Conservation (phyloP, 2,113 vertebrate species). For the Machaerirhynchus nigripectus region DNA sequence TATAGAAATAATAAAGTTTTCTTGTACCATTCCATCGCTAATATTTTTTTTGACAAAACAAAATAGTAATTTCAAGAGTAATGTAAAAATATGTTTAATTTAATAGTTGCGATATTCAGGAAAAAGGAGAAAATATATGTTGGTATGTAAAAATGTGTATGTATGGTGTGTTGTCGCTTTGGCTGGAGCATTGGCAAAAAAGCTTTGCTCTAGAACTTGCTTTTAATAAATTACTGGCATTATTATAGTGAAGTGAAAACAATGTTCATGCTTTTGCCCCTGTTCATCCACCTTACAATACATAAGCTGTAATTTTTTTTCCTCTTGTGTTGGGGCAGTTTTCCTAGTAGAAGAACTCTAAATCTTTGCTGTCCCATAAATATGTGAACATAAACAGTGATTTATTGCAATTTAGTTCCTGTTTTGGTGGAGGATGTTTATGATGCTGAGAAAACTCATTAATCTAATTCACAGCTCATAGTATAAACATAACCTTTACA, state of each 20-base stretch:
- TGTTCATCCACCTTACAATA: conserved; percentile 49
- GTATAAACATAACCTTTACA: conserved; percentile 80
- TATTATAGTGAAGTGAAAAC: conserved; percentile 46
- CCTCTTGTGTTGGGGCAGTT: conserved; percentile 57
- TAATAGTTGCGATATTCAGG: conserved; percentile 24
- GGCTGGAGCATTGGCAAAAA: conserved; percentile 9
- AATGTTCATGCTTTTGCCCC: conserved; percentile 7
- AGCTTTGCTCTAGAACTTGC: conserved; percentile 9
- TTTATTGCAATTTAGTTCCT: conserved; percentile 78
- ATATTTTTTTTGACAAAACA: background rate
- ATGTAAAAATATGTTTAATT: background rate
- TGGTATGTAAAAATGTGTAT: background rate
- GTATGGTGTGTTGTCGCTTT: background rate
- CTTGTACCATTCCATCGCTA: background rate
- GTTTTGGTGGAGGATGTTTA: conserved; percentile 73
- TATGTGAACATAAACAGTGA: conserved; percentile 72
- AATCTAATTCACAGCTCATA: conserved; percentile 77
- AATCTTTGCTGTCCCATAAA: conserved; percentile 75
- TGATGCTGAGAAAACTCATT: conserved; percentile 77
- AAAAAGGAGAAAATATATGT: conserved; percentile 1
- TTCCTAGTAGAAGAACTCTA: conserved; percentile 64
- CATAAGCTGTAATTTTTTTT: conserved; percentile 53
- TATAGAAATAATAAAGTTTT: background rate
- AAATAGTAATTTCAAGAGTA: background rate
- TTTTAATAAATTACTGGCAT: conserved; percentile 64